A percentile compares a stretch with the other conserved stretches of the same genome.
Conservation (phyloP, 2,888 invertebrate species). For the Gortyna flavago region DNA sequence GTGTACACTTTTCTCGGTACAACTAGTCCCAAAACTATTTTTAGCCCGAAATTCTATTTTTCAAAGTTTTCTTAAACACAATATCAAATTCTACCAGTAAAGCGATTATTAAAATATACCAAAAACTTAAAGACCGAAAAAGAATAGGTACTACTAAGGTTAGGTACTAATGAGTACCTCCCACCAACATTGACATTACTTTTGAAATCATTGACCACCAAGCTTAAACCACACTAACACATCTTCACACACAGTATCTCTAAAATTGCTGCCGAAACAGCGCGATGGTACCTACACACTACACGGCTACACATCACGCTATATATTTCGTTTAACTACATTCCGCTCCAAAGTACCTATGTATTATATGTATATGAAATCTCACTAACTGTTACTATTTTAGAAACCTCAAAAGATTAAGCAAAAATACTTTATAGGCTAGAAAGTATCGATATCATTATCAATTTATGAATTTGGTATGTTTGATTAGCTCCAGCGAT, state of each 20-base stretch:
- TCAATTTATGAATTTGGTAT: conserved; percentile 15
- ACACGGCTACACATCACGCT: too few species aligned
- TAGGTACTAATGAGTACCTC: not conserved
- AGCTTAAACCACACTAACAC: not conserved
- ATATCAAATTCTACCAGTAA: not conserved
- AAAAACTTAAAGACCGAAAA: not conserved
- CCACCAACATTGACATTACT: too few species aligned
- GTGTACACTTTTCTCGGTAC: not conserved
- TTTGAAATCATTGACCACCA: too few species aligned
- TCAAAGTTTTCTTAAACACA: not conserved
- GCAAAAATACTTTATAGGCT: not conserved
- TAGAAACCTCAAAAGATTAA: not conserved
- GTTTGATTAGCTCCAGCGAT: conserved; percentile 36
- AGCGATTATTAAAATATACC: not conserved
- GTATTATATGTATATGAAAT: too few species aligned
- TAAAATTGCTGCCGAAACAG: not conserved
- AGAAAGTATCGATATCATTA: conserved; percentile 15
- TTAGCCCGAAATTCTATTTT: not conserved
- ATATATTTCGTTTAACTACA: too few species aligned
- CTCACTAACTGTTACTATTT: not conserved
- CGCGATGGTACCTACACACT: not conserved
- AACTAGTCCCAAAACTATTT: not conserved
- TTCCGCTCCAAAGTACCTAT: not conserved
- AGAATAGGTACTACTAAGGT: not conserved
- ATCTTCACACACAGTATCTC: not conserved